Percentiles rank a stretch among this genome's conserved stretches.
Conservation (phyloP, 2,797 vertebrate species). For the Macroramphosus scolopax region DNA sequence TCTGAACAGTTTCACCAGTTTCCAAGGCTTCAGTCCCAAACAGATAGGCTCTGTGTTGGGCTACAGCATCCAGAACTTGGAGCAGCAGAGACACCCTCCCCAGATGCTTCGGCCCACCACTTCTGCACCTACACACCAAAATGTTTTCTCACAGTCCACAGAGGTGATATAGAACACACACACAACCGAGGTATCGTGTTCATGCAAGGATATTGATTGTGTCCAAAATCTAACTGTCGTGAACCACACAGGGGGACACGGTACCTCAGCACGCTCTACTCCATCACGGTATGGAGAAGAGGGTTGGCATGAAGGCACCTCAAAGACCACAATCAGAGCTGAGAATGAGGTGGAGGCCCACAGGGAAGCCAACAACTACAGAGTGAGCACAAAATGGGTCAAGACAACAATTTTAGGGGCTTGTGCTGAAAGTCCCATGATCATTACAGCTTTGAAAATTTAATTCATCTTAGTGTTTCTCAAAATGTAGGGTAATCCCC, state of each 20-base stretch:
- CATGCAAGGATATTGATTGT: no score
- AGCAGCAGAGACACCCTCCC: constrained; percentile 62
- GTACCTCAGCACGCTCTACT: constrained; percentile 47
- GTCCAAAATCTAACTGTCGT: neutral
- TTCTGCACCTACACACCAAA: constrained; percentile 74
- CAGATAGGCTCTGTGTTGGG: constrained; percentile 67
- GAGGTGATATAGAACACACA: constrained; percentile 38
- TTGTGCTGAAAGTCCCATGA: no score
- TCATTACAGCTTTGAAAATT: no score
- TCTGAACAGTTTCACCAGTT: constrained; percentile 50
- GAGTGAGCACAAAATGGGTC: constrained; percentile 46
- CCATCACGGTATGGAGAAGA: constrained; percentile 71
- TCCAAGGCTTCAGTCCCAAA: constrained; percentile 62
- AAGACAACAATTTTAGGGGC: no score
- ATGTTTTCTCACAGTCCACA: constrained; percentile 71
- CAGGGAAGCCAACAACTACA: constrained; percentile 87
- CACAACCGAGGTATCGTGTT: neutral
- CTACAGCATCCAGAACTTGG: constrained; percentile 73
- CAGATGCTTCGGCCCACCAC: constrained; percentile 62
- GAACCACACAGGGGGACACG: constrained; percentile 34
- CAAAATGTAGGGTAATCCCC: no score
- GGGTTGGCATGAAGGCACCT: constrained; percentile 75
- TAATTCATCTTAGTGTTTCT: no score
- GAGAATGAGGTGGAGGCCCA: constrained; percentile 87
- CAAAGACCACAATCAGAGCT: constrained; percentile 79